Percentiles rank a stretch among this genome's conserved stretches.
These are phyloP conservation scores for Hozukius guyotensis DNA, from an alignment of 2,797 vertebrate species.

Conservation along the genomic window DNA sequence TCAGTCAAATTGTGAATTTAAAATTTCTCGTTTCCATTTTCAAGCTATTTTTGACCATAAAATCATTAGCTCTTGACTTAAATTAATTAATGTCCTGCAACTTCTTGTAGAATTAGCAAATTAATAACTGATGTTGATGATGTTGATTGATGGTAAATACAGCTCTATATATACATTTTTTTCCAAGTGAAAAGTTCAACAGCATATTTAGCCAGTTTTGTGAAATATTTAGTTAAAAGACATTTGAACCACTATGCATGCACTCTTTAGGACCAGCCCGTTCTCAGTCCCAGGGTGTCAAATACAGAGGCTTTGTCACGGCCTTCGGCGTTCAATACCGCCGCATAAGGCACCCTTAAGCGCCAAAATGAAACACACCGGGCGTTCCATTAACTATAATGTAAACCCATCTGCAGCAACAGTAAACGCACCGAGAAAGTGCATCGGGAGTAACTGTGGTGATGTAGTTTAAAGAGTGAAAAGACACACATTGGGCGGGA, in stretches of 20 bases:
- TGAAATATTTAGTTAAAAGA: not conserved
- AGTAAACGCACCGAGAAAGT: too few relatives aligned
- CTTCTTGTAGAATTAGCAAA: not conserved
- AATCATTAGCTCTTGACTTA: not conserved
- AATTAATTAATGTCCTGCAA: not conserved
- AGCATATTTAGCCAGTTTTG: not conserved
- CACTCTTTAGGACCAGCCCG: too few relatives aligned
- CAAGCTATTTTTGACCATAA: not conserved
- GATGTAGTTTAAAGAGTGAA: too few relatives aligned
- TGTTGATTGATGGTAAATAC: not conserved
- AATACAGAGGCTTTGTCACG: too few relatives aligned
- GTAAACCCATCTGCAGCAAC: too few relatives aligned
- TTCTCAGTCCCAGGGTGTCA: too few relatives aligned
- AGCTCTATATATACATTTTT: not conserved
- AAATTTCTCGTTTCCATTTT: not conserved
- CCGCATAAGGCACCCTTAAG: too few relatives aligned
- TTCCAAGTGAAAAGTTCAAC: not conserved
- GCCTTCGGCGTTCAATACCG: too few relatives aligned
- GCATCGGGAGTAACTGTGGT: too few relatives aligned
- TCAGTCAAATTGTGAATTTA: not conserved
- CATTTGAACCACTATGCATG: too few relatives aligned
- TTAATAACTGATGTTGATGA: not conserved
- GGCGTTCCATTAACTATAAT: too few relatives aligned
- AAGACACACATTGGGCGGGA: accelerated
- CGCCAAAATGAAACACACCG: too few relatives aligned